phyloP scores from a whole-genome alignment of 1,140 invertebrate genomes.

The Calycopis cecrops region DNA sequence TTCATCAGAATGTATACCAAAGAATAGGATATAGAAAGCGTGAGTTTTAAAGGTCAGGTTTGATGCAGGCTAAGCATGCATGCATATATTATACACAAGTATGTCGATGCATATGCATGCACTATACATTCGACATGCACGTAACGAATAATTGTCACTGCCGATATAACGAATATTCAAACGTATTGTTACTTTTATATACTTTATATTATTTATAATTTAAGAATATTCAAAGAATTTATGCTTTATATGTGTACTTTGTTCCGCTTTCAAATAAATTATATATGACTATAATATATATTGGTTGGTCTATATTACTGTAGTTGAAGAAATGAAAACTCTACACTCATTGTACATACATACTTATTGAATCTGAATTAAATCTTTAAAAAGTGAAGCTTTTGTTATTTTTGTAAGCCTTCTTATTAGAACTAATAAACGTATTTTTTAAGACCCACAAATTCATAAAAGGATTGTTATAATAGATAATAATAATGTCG shows the following conservation, averaged over 20 bases:
- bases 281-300: conserved; percentile 31
- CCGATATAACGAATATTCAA: conserved; percentile 2
- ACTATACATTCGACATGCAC: conserved; percentile 22
- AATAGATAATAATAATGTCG: no score
- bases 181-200: conserved; percentile 20
- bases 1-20: conserved; percentile 32
- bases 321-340: conserved; percentile 23
- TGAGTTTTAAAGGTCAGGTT: conserved; percentile 7
- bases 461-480: no score
- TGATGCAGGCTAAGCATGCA: conserved; percentile 1
- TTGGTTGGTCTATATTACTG: conserved; percentile 43
- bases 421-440: neutral
- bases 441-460: no score
- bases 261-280: conserved; percentile 20
- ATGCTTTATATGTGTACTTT: conserved; percentile 15
- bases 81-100: neutral
- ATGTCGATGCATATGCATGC: conserved; percentile 5
- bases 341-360: conserved; percentile 59
- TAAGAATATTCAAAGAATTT: conserved; percentile 9
- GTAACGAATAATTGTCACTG: conserved; percentile 21
- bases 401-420: conserved; percentile 23
- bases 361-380: conserved; percentile 59
- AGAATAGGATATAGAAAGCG: conserved; percentile 19
- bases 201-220: conserved; percentile 21
- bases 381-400: conserved; percentile 45